Percentiles rank a stretch among this genome's conserved stretches.
Conservation (phyloP, 2,113 vertebrate species). For the Tetraodon nigroviridis region DNA sequence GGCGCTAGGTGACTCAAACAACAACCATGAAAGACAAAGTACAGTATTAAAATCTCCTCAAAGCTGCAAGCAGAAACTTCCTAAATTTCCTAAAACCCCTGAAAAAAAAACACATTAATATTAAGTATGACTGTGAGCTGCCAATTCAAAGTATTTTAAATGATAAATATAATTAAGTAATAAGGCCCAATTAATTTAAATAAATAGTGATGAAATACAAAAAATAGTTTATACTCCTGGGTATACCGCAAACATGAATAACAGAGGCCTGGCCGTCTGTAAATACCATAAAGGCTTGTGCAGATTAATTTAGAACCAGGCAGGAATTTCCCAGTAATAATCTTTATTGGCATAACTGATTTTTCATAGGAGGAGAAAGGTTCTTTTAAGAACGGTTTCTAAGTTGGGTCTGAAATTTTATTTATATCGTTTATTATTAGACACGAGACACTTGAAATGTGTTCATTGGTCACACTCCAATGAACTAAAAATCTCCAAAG, state of each 20-base stretch:
- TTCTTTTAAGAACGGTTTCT: no score
- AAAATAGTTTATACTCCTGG: neutral
- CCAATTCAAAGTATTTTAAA: no score
- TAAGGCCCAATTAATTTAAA: neutral
- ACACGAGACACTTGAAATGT: neutral
- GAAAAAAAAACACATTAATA: neutral
- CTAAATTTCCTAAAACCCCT: neutral
- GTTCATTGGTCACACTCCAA: no score
- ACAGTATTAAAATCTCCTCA: no score
- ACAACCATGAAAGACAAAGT: neutral
- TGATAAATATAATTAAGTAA: no score
- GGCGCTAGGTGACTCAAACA: neutral
- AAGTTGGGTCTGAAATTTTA: no score
- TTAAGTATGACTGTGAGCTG: no score
- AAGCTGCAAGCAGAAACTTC: no score
- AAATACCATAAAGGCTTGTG: conserved; percentile 37
- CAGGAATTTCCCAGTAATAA: conserved; percentile 67
- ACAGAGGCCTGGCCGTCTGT: conserved; percentile 4
- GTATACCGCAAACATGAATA: conserved; percentile 3
- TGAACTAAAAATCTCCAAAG: no score
- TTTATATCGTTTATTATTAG: neutral
- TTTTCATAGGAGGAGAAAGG: conserved; percentile 42
- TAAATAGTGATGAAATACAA: neutral
- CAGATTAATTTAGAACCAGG: conserved; percentile 69
- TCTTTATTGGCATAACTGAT: conserved; percentile 41